Conservation (phyloP, 1,140 invertebrate genomes). For the Lineus longissimus region DNA sequence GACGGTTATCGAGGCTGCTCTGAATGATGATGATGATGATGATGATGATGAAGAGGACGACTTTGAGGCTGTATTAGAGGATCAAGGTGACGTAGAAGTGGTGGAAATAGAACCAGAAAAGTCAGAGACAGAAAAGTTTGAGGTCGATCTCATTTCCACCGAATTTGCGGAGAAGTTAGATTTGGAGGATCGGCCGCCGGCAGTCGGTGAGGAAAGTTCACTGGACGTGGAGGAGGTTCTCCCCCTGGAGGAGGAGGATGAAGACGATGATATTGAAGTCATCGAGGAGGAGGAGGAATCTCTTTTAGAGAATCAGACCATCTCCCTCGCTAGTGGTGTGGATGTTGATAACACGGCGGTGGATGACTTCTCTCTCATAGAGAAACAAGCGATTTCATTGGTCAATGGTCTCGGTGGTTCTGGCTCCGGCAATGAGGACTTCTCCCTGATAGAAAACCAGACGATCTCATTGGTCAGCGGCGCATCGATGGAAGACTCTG, state of each 20-base stretch:
- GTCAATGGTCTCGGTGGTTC: no score
- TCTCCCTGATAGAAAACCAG: no score
- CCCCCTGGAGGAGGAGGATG: slow-evolving; percentile 9
- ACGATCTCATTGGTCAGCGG: no score
- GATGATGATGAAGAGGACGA: slow-evolving; percentile 1
- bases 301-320: no score
- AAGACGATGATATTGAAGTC: not conserved
- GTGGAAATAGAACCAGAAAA: not conserved
- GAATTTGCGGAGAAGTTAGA: not conserved
- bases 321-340: no score
- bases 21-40: not conserved
- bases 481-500: no score
- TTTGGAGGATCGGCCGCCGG: not conserved
- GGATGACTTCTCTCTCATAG: no score
- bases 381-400: no score
- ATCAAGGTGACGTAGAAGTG: not conserved
- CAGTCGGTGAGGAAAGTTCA: not conserved
- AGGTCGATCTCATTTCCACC: slow-evolving; percentile 4
- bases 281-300: not conserved
- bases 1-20: not conserved
- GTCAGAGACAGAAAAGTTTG: not conserved
- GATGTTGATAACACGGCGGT: no score
- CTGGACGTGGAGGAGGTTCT: not conserved
- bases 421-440: no score
- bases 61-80: not conserved